Evolutionary conservation across 2,797 vertebrate species (phyloP).

Genomic region (Enteromius radiatus): DNA sequence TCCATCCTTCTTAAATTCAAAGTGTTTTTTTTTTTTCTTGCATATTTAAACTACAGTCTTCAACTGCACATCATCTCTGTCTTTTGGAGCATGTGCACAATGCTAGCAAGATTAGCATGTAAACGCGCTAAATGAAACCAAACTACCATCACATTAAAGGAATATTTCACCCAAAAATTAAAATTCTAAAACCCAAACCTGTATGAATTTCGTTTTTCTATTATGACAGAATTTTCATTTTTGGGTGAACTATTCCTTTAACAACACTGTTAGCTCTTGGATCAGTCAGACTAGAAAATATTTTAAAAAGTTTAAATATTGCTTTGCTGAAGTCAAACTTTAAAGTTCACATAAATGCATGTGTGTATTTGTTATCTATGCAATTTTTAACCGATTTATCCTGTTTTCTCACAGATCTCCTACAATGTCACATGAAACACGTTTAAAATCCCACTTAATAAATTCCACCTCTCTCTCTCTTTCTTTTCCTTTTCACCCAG

Average conservation of each 20-base stretch:
- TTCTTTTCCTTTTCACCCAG: slow-evolving; percentile 5
- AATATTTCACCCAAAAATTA: no score
- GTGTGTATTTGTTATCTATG: slow-evolving; percentile 24
- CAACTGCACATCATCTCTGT: background rate
- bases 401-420: background rate
- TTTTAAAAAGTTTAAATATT: background rate
- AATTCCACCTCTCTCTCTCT: slow-evolving; percentile 13
- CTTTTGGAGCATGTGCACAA: background rate
- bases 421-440: background rate
- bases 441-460: slow-evolving; percentile 31
- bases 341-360: slow-evolving; percentile 6
- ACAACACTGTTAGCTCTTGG: background rate
- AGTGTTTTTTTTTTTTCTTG: background rate
- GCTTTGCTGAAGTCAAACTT: background rate
- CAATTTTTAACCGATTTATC: background rate
- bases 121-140: background rate
- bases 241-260: no score
- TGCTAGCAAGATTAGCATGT: background rate
- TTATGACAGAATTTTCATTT: no score
- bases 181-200: no score
- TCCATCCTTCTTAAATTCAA: background rate
- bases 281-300: background rate
- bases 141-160: background rate
- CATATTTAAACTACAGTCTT: background rate
- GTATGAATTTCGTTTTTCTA: no score